Conservation (phyloP, 2,797 vertebrate species). For the Gambelia wislizenii region DNA sequence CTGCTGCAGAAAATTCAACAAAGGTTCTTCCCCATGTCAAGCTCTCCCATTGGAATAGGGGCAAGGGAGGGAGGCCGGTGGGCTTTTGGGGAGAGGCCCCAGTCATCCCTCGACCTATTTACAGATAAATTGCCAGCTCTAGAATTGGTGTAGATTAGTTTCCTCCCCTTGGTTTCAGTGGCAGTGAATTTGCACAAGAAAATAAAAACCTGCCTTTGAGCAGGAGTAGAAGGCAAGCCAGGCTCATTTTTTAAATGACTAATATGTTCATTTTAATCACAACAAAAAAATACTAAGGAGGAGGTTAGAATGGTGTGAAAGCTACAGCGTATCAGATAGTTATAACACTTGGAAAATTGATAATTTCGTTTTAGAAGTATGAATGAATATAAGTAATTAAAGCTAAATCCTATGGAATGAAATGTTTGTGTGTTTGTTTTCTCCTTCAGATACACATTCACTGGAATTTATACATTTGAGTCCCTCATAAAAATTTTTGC, state of each 20-base stretch:
- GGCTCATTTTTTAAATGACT: neutral
- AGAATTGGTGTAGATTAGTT: neutral
- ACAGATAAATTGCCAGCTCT: neutral
- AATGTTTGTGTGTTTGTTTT: constrained; percentile 52
- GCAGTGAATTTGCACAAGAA: neutral
- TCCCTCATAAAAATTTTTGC: constrained; percentile 94
- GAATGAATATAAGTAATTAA: neutral
- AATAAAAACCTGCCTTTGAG: neutral
- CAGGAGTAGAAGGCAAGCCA: neutral
- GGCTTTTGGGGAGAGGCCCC: neutral
- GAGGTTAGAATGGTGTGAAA: neutral
- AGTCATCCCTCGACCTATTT: neutral
- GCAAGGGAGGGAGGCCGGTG: neutral
- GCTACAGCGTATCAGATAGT: neutral
- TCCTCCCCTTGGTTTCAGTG: neutral
- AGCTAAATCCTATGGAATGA: neutral
- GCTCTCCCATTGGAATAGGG: neutral
- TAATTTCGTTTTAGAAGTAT: no score
- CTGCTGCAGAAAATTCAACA: neutral
- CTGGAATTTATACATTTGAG: constrained; percentile 98
- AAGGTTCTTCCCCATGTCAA: neutral
- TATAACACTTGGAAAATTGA: no score
- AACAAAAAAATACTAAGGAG: neutral
- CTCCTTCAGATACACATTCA: constrained; percentile 89
- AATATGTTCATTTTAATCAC: neutral